Percentiles rank a stretch among this genome's conserved stretches.
Evolutionary conservation across 64 coral and sea anemone genomes (phyloP).

Genomic region (Actinia tenebrosa): DNA sequence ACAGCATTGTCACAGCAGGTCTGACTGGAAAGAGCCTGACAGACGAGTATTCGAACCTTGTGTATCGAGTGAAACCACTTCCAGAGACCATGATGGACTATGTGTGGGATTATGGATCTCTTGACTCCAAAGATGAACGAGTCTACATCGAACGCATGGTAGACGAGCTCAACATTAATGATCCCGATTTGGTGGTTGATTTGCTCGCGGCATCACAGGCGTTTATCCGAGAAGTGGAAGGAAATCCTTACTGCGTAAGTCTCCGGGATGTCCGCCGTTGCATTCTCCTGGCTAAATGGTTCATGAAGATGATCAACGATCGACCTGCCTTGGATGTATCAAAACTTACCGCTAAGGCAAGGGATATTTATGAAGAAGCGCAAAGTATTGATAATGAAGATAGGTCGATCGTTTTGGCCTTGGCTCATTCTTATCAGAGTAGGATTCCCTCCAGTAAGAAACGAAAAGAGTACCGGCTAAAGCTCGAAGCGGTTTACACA

Average conservation of each 20-base stretch:
- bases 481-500: neutral
- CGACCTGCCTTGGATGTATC: neutral
- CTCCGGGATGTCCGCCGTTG: conserved; percentile 81
- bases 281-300: conserved; percentile 75
- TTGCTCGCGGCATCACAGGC: conserved; percentile 61
- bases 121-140: conserved; percentile 58
- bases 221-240: conserved; percentile 61
- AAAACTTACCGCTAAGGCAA: neutral
- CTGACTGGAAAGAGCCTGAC: conserved; percentile 60
- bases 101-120: conserved; percentile 96
- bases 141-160: conserved; percentile 88
- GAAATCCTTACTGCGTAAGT: conserved; percentile 81
- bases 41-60: conserved; percentile 86
- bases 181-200: conserved; percentile 40
- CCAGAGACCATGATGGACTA: conserved; percentile 98
- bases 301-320: conserved; percentile 11
- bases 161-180: conserved; percentile 22
- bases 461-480: neutral
- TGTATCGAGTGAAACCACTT: conserved; percentile 89
- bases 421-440: conserved; percentile 76
- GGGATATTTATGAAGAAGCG: neutral
- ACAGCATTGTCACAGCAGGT: conserved; percentile 72
- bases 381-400: neutral
- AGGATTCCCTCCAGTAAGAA: conserved; percentile 36
- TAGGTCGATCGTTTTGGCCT: conserved; percentile 51